Evolutionary conservation across 1,140 invertebrate genomes (phyloP), one percentile per base, ranked within the genome.

Genomic region (Schlechtendalia chinensis): DNA sequence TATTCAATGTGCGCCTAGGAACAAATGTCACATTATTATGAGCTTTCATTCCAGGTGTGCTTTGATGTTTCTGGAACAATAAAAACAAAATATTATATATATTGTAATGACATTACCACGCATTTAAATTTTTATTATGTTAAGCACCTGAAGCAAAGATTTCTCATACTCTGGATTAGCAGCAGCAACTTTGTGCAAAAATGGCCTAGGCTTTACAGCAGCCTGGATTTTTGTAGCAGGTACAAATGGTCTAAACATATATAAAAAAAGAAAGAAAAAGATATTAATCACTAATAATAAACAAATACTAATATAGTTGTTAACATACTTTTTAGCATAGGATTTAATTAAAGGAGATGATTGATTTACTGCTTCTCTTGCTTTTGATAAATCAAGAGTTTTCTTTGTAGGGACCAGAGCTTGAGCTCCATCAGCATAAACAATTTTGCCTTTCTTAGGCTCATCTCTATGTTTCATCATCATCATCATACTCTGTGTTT

Each of bases 101-200:
- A 29, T 72, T 71, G n/a, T n/a, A 14, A 22, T 29, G 27, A 61
- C 5, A 61, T 61, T 1, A 22, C 32, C 8, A 39, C 3, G 8
- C 8, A 8, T 39, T 39, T 39, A 50, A 17, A 19, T 19, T n/a
- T 45, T 1, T 5, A 47, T 5, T 45, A 22, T 22, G 24, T 5
- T 17, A n/a, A 74, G 16, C 58, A 79, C 75, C 69, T 79, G 75
- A 47, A 79, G 75, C 12, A 79, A 63, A 14, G 75, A 63, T 50
- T 79, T 79, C 19, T 79, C 75, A 79, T 45, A 50, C 22, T 79
- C 75, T 47, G 75, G 75, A 63, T 79, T 79, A 79, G 75, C 75
- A 63, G 75, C 75, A 79, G 75, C 75, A 47, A 79, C 75, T 63
- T 79, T 79, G 12, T 79, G 75, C 29, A 79, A 79, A 79, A 79